Evolutionary conservation across 2,888 invertebrate species (phyloP), one percentile per base, ranked within the genome.

Genomic region (Brenthis hecate): DNA sequence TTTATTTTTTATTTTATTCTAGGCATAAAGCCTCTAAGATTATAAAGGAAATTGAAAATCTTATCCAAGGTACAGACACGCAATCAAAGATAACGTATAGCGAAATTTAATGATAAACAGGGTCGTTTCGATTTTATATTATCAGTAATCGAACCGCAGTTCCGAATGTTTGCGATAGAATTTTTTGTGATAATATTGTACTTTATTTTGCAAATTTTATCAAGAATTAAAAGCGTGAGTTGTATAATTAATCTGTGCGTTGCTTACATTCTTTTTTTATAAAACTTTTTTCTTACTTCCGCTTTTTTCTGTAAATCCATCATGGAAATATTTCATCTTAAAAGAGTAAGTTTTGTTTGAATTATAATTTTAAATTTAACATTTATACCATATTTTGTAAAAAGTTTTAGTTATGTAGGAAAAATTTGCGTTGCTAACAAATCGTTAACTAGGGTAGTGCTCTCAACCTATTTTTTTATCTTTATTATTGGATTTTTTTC

Each of bases 121-220:
- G 36, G 11, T 43, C 36, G 36, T 43, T 43, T 11, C 36, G 36
- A 43, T 43, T 43, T 4, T 51, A 19, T 36, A 47, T 50, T 60
- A 56, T 68, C 64, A 56, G 36, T 54, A 16, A 16, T 13, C 23
- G 48, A 54, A 50, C 50, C 50, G 54, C 32, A 36, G 16, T 57
- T 43, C 54, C 47, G 47, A 62, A 70, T 72, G 71, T 71, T 72
- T 64, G 54, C 51, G 23, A 54, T 70, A 47, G 69, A 72, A 68
- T 68, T 65, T 47, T 71, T 72, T 50, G 54, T 73, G 66, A 62
- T 72, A 54, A 36, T 72, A 28, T 69, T 72, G 19, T 73, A 73
- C 65, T 70, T 65, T 47, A 63, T 72, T 54, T 16, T 74, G 11
- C 63, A 60, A 11, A 58, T 69, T n/a, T 56, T 56, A 53, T 43